Conservation (phyloP, 2,888 invertebrate genomes). For the Eristalis arbustorum region DNA sequence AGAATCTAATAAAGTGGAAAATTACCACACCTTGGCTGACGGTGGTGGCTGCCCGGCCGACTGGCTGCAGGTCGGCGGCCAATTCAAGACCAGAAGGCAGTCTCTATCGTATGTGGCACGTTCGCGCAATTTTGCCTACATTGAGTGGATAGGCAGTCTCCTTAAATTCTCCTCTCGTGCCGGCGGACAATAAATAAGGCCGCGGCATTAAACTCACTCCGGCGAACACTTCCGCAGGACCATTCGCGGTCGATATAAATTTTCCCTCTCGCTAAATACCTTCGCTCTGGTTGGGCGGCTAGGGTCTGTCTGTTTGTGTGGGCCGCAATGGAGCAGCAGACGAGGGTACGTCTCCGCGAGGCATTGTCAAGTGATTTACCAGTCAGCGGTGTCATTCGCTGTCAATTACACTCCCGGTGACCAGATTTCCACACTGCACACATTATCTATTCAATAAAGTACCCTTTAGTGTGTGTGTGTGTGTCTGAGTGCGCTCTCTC, state of each 20-base stretch:
- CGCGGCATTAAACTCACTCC: conserved; percentile 27
- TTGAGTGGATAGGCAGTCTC: conserved; percentile 11
- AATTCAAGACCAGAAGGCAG: neutral
- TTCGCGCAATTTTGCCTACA: conserved; percentile 56
- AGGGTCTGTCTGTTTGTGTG: neutral
- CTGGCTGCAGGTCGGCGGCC: neutral
- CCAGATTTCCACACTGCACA: conserved; percentile 65
- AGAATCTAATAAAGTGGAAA: conserved; percentile 71
- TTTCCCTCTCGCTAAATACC: conserved; percentile 49
- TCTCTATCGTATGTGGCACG: conserved; percentile 20
- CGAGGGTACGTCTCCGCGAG: conserved; percentile 13
- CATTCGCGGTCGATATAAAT: conserved; percentile 61
- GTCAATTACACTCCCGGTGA: conserved; percentile 64
- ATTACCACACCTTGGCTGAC: conserved; percentile 67
- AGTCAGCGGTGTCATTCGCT: conserved; percentile 65
- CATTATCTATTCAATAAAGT: conserved; percentile 65
- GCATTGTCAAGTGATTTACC: conserved; percentile 70
- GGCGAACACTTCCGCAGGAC: conserved; percentile 64
- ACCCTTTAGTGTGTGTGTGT: conserved; percentile 49
- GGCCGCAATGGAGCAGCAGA: neutral
- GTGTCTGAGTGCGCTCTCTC: neutral
- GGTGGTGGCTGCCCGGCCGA: neutral
- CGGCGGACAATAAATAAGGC: conserved; percentile 53
- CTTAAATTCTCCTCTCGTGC: conserved; percentile 62
- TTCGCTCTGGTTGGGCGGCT: neutral